Evolutionary conservation across 2,797 vertebrate species (phyloP), one percentile per base, ranked within the genome.

Genomic region (Acipenser ruthenus): DNA sequence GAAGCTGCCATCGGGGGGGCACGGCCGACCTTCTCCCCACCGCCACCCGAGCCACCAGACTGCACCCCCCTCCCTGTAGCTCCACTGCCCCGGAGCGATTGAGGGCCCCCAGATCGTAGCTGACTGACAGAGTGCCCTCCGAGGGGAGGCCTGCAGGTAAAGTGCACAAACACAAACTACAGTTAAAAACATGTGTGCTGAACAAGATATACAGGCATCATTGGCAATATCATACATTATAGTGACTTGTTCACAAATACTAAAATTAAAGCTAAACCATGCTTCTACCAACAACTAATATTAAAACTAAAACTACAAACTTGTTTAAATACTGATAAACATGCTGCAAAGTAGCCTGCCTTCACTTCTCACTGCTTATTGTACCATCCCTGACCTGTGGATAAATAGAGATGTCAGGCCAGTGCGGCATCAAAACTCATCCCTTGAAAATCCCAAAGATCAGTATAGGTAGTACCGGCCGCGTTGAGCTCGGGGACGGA

Each of bases 141-240:
- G 53, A 64, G 1, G 90, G 85, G 62, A 94, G 6, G 53, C 92
- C 92, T 94, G 66, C 68, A 7, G n/a, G 64, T 70, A 48, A 18
- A 58, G 49, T 68, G 23, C 71, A 55, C 60, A 15, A 59, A 49
- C 13, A 48, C n/a, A n/a, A 48, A 50, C 67, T 13, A 37, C 7
- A 15, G 4, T 63, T 11, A 1, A 69, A 5, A 12, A 18, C 7
- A 23, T 7, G 52, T 53, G 55, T 47, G 15, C 48, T 3, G 18
- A 50, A 48, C 13, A 10, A 23, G n/a, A 12, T 12, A 18, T 3
- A 49, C 10, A 15, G 49, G n/a, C 49, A 50, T 13, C 62, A 63
- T 37, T 37, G 37, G 37, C 37, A 37, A 37, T 37, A 37, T 37
- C 37, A 37, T 37, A 37, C 37, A 37, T 37, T 37, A 37, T 37